Percentiles rank a stretch among this genome's conserved stretches.
These are phyloP conservation scores for Battus philenor DNA, from an alignment of 1,140 invertebrate species.

Conservation along the genomic window DNA sequence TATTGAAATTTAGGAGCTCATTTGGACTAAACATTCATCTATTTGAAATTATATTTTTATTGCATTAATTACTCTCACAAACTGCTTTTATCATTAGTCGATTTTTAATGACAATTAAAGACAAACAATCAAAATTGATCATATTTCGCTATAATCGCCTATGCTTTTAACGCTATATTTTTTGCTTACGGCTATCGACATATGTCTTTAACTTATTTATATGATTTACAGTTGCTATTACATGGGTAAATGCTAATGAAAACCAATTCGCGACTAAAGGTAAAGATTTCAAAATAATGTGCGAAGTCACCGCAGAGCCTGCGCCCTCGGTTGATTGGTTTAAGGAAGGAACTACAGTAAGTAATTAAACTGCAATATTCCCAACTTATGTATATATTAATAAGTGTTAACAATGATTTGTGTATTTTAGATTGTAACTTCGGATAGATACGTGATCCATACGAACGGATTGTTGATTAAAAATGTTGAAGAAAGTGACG, in stretches of 20 bases:
- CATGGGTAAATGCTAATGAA: constrained; percentile 88
- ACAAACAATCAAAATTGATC: too few species aligned
- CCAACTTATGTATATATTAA: constrained; percentile 5
- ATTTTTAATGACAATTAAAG: too few species aligned
- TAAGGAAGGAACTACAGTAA: constrained; percentile 82
- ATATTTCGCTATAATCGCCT: too few species aligned
- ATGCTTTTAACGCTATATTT: too few species aligned
- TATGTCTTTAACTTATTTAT: constrained; percentile 24
- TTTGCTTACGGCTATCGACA: not conserved
- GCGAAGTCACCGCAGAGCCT: constrained; percentile 90
- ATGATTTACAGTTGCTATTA: constrained; percentile 84
- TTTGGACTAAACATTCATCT: too few species aligned
- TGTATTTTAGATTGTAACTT: constrained; percentile 73
- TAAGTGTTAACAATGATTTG: constrained; percentile 1
- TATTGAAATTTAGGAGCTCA: too few species aligned
- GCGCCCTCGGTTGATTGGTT: constrained; percentile 90
- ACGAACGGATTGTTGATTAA: constrained; percentile 86
- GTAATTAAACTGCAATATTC: too few species aligned
- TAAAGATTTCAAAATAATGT: constrained; percentile 85
- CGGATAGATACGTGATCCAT: constrained; percentile 84
- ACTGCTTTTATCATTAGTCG: too few species aligned
- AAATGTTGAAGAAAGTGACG: constrained; percentile 86
- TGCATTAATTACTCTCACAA: too few species aligned
- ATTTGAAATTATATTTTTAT: too few species aligned
- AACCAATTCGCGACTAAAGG: constrained; percentile 89